phyloP scores from a whole-genome alignment of 2,888 invertebrate genomes.

The Timema podura region DNA sequence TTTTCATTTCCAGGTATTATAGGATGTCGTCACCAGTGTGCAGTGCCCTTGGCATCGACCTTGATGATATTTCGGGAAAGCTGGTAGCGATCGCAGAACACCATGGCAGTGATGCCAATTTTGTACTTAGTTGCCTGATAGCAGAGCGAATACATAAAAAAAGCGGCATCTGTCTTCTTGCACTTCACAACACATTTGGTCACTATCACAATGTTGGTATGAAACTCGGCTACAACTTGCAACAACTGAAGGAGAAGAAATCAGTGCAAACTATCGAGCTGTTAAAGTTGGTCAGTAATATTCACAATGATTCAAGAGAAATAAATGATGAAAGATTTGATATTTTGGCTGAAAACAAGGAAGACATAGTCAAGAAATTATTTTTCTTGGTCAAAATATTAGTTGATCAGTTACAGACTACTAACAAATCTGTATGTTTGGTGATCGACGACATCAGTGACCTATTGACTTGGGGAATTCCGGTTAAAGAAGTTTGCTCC shows the following conservation, averaged over 20 bases:
- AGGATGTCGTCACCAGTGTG: constrained; percentile 61
- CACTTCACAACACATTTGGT: constrained; percentile 64
- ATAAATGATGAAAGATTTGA: constrained; percentile 36
- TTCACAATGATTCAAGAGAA: constrained; percentile 33
- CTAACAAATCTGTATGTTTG: constrained; percentile 50
- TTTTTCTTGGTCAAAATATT: constrained; percentile 46
- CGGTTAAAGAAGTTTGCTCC: constrained; percentile 49
- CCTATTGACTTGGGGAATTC: constrained; percentile 60
- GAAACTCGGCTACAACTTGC: constrained; percentile 67
- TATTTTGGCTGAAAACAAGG: constrained; percentile 18
- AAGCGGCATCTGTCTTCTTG: constrained; percentile 57
- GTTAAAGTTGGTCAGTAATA: constrained; percentile 42
- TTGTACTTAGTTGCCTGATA: constrained; percentile 63
- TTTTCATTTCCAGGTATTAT: not conserved
- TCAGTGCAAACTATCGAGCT: constrained; percentile 53
- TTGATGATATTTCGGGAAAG: constrained; percentile 50
- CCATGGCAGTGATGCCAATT: constrained; percentile 66
- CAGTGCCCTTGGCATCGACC: constrained; percentile 61
- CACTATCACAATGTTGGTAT: constrained; percentile 73
- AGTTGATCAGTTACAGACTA: constrained; percentile 43
- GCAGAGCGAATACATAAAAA: constrained; percentile 57
- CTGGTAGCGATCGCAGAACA: constrained; percentile 66
- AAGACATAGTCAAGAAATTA: constrained; percentile 45
- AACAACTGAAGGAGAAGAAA: constrained; percentile 48
- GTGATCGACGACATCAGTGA: constrained; percentile 71